Base-by-base conservation (phyloP, 2,113 vertebrate species). In the Spilogale gracilis region DNA sequence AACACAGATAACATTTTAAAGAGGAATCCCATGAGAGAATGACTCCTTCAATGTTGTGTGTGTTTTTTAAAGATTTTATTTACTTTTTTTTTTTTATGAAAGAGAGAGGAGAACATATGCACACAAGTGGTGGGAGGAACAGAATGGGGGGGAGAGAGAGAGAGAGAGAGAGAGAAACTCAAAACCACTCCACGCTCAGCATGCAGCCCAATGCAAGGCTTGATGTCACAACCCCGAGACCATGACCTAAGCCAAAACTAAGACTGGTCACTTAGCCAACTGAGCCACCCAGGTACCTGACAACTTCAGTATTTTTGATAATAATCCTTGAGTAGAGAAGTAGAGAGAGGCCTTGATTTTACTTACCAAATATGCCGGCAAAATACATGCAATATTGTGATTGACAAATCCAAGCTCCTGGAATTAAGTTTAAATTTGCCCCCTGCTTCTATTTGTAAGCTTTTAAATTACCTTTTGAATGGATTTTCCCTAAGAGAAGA, bases 391-490 rank as follows among this genome's bases (percentile, higher is more conserved):
- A 45, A 81, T 69, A 45, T 32, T 52, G 6, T 63, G 61, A 96
- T 13, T 80, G 90, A 86, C 25, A 92, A 89, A 76, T 69, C 18
- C 25, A 94, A 92, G 45, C 1, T 61, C 79, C 56, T 87, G 25
- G 74, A 96, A 96, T 94, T 79, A 67, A 91, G 6, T 91, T 91
- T 95, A 89, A 96, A 71, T 3, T 87, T 67, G 16, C 6, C 61
- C 30, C 90, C 48, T 85, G 48, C 54, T 95, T 92, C 25, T 95
- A 45, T 73, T 60, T 18, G 56, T 81, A 82, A 76, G 61, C 25
- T 96, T 89, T 87, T 61, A 71, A 95, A 92, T 90, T 63, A 92
- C 14, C 61, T 92, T n/a, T 91, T 96, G 82, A 97, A 81, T 69
- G 38, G 12, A 96, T 90, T 95, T 93, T 83, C 74, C 92, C 76